These are phyloP conservation scores for Panzeria rudis DNA, from an alignment of 2,888 invertebrate species.

Conservation along the genomic window DNA sequence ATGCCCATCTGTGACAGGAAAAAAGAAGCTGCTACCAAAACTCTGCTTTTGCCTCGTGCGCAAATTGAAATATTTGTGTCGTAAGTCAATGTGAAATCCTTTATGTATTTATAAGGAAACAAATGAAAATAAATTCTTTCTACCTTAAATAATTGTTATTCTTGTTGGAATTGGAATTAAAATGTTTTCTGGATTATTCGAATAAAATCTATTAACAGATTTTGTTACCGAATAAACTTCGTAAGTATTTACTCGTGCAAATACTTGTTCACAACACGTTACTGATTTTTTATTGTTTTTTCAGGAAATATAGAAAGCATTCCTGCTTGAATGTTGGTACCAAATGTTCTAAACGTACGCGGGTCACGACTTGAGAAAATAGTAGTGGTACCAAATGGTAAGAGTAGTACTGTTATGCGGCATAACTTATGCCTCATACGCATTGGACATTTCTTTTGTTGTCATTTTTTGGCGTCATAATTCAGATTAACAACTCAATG, in stretches of 20 bases:
- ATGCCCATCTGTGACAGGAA: constrained; percentile 72
- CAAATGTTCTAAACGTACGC: too few species aligned
- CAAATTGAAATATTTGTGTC: constrained; percentile 81
- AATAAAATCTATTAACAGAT: constrained; percentile 3
- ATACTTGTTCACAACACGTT: neutral
- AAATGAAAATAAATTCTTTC: constrained; percentile 74
- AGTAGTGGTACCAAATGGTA: too few species aligned
- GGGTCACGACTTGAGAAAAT: too few species aligned
- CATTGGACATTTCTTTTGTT: too few species aligned
- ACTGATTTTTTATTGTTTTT: neutral
- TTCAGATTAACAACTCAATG: too few species aligned
- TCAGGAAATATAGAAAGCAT: too few species aligned
- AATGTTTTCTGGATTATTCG: constrained; percentile 17
- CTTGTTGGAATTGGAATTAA: constrained; percentile 1
- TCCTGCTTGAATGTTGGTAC: too few species aligned
- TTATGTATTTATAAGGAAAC: constrained; percentile 72
- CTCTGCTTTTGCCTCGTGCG: constrained; percentile 75
- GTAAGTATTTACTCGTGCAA: neutral
- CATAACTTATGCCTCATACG: too few species aligned
- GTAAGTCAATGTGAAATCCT: constrained; percentile 73
- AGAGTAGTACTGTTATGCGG: too few species aligned
- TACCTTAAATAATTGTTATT: constrained; percentile 69
- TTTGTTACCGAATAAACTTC: neutral
- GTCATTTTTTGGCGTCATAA: too few species aligned
- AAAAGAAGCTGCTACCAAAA: constrained; percentile 55